Conservation (phyloP, 2,113 vertebrate species). For the Donacobius atricapilla region DNA sequence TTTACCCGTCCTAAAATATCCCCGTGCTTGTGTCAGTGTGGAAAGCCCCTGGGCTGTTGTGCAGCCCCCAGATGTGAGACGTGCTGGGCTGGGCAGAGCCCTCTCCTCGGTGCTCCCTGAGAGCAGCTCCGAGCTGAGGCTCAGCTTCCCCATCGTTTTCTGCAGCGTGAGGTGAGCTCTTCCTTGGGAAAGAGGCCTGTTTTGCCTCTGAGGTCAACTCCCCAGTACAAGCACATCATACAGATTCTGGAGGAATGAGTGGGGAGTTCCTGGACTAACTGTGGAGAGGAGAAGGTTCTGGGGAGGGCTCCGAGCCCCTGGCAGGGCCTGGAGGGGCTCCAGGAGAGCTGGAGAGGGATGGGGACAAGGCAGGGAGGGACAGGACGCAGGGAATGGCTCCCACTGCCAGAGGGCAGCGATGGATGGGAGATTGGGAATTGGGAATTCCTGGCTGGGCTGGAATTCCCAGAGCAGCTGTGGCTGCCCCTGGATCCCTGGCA, state of each 20-base stretch:
- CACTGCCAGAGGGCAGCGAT: rapidly evolving
- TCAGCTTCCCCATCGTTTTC: not conserved
- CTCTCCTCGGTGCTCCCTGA: not conserved
- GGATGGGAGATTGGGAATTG: not conserved
- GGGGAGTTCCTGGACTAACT: not conserved
- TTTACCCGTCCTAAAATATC: not conserved
- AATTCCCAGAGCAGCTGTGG: not conserved
- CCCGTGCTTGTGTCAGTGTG: not conserved
- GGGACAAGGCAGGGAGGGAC: not conserved
- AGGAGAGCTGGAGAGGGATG: not conserved
- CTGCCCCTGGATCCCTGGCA: not conserved
- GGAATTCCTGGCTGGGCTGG: not conserved
- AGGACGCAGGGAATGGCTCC: not conserved
- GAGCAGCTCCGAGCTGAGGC: not conserved
- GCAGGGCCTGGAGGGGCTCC: rapidly evolving
- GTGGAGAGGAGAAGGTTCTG: not conserved
- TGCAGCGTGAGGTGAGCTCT: not conserved
- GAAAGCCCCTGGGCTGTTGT: no score
- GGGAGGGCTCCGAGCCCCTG: rapidly evolving
- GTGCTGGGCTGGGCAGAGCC: no score
- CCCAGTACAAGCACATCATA: rapidly evolving
- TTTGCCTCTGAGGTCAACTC: not conserved
- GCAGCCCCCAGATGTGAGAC: no score
- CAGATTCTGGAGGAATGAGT: not conserved
- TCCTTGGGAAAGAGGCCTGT: not conserved